Evolutionary conservation across 1,140 invertebrate species (phyloP), one percentile per base, ranked within the genome.

Genomic region (Dinothrombium tinctorium): DNA sequence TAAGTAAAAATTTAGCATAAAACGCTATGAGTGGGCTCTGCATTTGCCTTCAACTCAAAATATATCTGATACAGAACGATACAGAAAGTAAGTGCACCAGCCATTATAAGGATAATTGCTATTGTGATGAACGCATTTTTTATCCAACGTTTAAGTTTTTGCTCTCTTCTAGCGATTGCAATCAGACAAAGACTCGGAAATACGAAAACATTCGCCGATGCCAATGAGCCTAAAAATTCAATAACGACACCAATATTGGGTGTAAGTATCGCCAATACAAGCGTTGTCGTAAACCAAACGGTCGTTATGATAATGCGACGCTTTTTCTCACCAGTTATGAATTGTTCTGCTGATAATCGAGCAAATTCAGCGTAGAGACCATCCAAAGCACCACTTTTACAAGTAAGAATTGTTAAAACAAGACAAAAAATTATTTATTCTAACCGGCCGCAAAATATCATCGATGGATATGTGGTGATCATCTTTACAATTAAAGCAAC

Each of bases 401-500:
- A 7, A 28, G 33, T 35, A 33, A 19, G 23, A 26, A 33, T 11
- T 20, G 35, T 23, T 36, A 37, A 38, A 28, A 33, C 48, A 21
- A 56, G 53, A 51, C 6, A 56, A 50, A 41, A 23, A 51, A 47
- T 42, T 51, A 43, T 29, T 47, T 49, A 22, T 1, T 40, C 47
- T 45, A 52, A 64, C 61, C 63, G 55, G 7, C 73, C 73, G 60
- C 73, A 76, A 47, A 74, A 73, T 2, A 70, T 50, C 2, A 76
- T 56, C n/a, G 75, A 71, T 4, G 73, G 73, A 56, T 75, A 76
- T 0, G 73, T 74, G 0, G 70, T 72, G 51, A 70, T 69, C 40
- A 71, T 74, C 55, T 76, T 76, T 0, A 74, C 43, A 2, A 69
- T 68, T 25, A 75, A 59, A 2, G 71, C 61, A 21, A 71, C 51